Conservation (phyloP, 2,888 invertebrate genomes). For the Hartigia nigra region DNA sequence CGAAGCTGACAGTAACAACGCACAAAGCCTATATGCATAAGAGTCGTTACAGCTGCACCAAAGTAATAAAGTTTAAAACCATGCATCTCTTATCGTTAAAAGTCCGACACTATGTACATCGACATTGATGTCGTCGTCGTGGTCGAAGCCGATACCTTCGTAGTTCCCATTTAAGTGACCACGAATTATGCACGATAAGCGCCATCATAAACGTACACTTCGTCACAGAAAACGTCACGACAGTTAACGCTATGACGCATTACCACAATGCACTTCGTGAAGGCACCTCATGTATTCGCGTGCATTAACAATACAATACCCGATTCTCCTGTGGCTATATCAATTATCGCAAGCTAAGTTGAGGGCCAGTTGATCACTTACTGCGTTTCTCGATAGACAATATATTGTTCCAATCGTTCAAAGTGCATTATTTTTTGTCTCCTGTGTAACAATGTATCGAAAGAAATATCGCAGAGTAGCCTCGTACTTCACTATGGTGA, state of each 20-base stretch:
- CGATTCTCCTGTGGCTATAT: not conserved
- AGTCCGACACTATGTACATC: not conserved
- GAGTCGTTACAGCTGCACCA: not conserved
- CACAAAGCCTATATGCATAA: not conserved
- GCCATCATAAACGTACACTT: not conserved
- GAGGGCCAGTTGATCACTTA: not conserved
- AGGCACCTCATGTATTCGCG: not conserved
- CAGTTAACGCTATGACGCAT: not conserved
- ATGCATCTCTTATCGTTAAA: not conserved
- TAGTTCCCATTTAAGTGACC: not conserved
- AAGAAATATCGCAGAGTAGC: slow-evolving; percentile 22
- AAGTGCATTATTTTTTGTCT: not conserved
- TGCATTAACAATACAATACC: not conserved
- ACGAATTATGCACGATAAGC: not conserved
- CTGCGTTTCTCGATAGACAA: not conserved
- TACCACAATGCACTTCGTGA: not conserved
- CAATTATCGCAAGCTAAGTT: not conserved
- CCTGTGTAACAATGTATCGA: slow-evolving; percentile 27
- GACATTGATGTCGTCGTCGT: not conserved
- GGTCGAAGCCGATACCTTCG: not conserved
- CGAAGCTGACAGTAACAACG: not conserved
- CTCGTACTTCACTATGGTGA: slow-evolving; percentile 28
- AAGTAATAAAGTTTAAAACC: not conserved
- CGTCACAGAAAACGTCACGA: not conserved
- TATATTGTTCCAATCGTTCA: not conserved